These are phyloP conservation scores for Bombus pascuorum DNA, from an alignment of 1,140 invertebrate genomes.

Conservation along the genomic window DNA sequence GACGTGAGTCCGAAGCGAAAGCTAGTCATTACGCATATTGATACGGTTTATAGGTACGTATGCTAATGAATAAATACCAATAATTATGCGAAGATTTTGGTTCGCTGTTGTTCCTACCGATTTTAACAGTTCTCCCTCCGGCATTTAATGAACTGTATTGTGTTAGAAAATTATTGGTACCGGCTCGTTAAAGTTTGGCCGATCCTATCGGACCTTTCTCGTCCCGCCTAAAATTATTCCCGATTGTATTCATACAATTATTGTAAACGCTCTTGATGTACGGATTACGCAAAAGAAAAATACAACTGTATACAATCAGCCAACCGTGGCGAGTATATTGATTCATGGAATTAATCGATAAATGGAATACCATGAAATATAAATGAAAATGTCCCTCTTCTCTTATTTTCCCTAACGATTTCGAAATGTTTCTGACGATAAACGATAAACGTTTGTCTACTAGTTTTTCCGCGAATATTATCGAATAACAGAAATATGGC, in stretches of 20 bases:
- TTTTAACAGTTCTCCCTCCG: neutral
- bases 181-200: neutral
- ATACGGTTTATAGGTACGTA: conserved; percentile 49
- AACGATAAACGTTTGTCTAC: neutral
- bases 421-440: neutral
- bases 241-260: neutral
- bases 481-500: neutral
- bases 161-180: conserved; percentile 1
- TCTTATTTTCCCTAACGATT: neutral
- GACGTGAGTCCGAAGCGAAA: neutral
- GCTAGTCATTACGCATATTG: conserved; percentile 54
- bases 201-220: neutral
- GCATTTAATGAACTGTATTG: conserved; percentile 6
- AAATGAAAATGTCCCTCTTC: neutral
- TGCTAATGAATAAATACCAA: conserved; percentile 39
- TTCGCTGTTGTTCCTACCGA: neutral
- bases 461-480: neutral
- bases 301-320: neutral
- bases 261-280: neutral
- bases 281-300: neutral
- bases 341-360: neutral
- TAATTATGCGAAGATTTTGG: conserved; percentile 61
- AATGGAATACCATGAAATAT: neutral
- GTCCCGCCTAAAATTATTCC: neutral
- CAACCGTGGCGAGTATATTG: neutral